Evolutionary conservation across 2,888 invertebrate species (phyloP), one percentile per base, ranked within the genome.

Genomic region (Tortricodes alternella): DNA sequence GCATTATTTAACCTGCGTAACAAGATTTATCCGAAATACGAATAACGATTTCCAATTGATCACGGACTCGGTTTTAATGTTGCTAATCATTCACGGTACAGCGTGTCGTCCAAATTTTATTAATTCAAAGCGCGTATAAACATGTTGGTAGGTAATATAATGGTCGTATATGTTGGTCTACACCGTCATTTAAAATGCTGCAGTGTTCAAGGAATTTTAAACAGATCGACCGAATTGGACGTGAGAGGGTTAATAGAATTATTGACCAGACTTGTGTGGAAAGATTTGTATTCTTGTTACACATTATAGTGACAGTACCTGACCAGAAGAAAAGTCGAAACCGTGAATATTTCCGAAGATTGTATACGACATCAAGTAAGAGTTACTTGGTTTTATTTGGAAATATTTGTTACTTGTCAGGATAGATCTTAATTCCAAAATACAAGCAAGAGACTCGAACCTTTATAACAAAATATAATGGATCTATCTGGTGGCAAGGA

Each of bases 161-260:
- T 23, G 23, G 32, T 19, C n/a, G 19, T 7, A 11, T 48, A 35
- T 41, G 53, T 21, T 43, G 27, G 48, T 21, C 15, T 29, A 68
- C 67, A 69, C 80, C 73, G 81, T 67, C 74, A 75, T 87, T 88
- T 86, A 78, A 84, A 88, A 87, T 87, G 83, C 81, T 76, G 75
- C 67, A 71, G 75, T 76, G 73, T 75, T 73, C 65, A 61, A 67
- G 68, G 89, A 89, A 89, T 89, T 83, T 85, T 76, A 89, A 89
- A 80, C 80, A 78, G 78, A 65, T 72, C 71, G 75, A 68, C 73
- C 75, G 75, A 78, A 77, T 63, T 62, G 65, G 56, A 85, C 87
- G 89, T 89, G 89, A 84, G 65, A 51, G 67, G 86, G 65, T 61
- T 81, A 63, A 73, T 64, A 68, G 73, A 67, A 65, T 49, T 61